phyloP scores from a whole-genome alignment of 2,113 vertebrate genomes.

The Elaphurus davidianus region DNA sequence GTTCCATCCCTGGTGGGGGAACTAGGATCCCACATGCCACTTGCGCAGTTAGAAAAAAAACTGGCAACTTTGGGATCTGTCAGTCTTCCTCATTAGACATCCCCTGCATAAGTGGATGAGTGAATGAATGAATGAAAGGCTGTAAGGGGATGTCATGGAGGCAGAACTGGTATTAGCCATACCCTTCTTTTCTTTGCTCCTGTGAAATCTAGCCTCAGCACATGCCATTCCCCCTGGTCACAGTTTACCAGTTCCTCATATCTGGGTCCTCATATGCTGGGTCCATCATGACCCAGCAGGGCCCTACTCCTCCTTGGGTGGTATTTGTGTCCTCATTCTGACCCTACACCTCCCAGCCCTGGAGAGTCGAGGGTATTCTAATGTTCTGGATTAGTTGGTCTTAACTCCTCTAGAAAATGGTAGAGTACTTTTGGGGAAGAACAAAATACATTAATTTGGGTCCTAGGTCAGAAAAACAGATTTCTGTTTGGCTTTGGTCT shows the following conservation, averaged over 20 bases:
- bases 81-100: not conserved
- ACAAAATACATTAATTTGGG: constrained; percentile 13
- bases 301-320: not conserved
- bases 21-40: not conserved
- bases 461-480: constrained; percentile 41
- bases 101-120: not conserved
- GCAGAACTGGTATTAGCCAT: not conserved
- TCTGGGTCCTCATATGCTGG: not conserved
- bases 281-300: not conserved
- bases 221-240: not conserved
- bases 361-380: not conserved
- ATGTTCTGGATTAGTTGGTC: not conserved
- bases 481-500: constrained; percentile 48
- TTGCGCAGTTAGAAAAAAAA: not conserved
- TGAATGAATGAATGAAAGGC: not conserved
- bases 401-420: constrained; percentile 8
- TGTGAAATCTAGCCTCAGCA: not conserved
- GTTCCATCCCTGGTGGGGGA: not conserved
- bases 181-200: not conserved
- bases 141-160: not conserved
- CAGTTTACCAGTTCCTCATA: not conserved
- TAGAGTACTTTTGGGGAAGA: not conserved
- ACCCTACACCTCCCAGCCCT: not conserved
- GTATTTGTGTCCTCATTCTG: not conserved
- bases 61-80: not conserved